Evolutionary conservation across 2,113 vertebrate species (phyloP).

Genomic region (Pica pica): DNA sequence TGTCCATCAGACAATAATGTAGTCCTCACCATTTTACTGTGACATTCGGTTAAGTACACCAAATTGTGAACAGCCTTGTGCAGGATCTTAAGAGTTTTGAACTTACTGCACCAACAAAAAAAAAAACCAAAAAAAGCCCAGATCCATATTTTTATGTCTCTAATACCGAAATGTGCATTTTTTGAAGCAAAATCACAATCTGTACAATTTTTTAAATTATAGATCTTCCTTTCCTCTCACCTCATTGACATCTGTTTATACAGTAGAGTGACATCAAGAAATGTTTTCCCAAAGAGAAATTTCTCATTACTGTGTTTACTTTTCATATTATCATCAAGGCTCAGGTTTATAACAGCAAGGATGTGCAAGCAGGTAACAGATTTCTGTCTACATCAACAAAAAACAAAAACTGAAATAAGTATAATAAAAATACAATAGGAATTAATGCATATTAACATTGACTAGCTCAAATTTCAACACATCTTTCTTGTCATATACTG

Average conservation of each 20-base stretch:
- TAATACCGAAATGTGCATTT: not conserved
- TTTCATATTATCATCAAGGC: not conserved
- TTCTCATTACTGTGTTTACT: not conserved
- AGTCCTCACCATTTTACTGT: not conserved
- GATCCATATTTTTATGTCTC: not conserved
- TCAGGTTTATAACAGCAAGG: not conserved
- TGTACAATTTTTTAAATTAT: not conserved
- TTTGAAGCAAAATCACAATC: not conserved
- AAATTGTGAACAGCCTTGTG: not conserved
- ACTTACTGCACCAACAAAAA: not conserved
- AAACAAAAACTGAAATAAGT: not conserved
- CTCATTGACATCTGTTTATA: not conserved
- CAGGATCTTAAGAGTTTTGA: not conserved
- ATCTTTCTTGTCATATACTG: not conserved
- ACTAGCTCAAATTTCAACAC: not conserved
- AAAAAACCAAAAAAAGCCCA: accelerated
- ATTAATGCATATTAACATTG: not conserved
- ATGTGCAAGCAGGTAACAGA: not conserved
- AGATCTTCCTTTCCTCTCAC: not conserved
- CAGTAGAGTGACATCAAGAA: not conserved
- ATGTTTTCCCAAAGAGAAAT: not conserved
- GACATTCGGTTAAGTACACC: not conserved
- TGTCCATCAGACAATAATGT: not conserved
- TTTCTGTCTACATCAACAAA: not conserved
- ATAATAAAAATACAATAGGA: not conserved